A percentile compares a stretch with the other conserved stretches of the same genome.
Evolutionary conservation across 2,888 invertebrate species (phyloP).

Genomic region (Dyspetes luteomarginatus): DNA sequence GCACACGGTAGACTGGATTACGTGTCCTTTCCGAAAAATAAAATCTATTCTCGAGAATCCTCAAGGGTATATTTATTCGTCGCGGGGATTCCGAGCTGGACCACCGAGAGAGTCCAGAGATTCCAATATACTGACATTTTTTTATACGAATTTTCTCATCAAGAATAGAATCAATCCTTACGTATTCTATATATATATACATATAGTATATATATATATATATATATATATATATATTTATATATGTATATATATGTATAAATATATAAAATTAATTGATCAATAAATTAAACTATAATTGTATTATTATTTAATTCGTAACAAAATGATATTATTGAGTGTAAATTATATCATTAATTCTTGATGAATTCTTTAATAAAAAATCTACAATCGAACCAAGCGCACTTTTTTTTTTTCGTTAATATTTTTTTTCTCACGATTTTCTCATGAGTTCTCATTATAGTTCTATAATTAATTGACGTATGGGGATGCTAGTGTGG

Average conservation of each 20-base stretch:
- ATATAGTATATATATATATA: no score
- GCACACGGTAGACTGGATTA: conserved; percentile 53
- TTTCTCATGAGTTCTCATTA: conserved; percentile 52
- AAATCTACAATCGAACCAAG: neutral
- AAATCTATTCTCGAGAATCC: conserved; percentile 29
- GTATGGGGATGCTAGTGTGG: conserved; percentile 38
- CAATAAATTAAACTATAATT: no score
- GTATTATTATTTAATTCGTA: no score
- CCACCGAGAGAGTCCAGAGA: conserved; percentile 57
- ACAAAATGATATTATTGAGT: no score
- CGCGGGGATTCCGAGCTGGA: conserved; percentile 58
- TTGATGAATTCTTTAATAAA: neutral
- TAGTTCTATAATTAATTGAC: conserved; percentile 63
- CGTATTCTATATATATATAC: no score
- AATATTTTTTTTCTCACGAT: neutral
- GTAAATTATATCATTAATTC: no score
- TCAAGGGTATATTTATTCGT: conserved; percentile 39
- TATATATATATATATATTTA: no score
- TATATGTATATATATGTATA: no score
- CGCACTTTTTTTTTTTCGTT: neutral
- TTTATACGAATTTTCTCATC: neutral
- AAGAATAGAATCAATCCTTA: no score
- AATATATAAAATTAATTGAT: no score
- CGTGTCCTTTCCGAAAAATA: conserved; percentile 27
- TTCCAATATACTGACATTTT: neutral